phyloP scores from a whole-genome alignment of 2,113 vertebrate species.

The Diphyllodes magnificus region DNA sequence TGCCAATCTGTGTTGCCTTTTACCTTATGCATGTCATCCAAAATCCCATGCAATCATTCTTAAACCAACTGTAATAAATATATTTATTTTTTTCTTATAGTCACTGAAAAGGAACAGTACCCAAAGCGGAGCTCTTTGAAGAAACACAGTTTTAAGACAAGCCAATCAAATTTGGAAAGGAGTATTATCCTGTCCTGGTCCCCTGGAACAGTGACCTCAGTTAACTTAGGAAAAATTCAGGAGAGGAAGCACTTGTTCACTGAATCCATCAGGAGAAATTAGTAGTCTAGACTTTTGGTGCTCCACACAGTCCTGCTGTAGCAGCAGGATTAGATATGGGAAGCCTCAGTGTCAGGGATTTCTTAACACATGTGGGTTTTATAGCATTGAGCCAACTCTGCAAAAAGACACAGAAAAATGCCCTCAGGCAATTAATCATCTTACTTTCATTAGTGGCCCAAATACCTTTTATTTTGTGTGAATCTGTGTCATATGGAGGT shows the following conservation, averaged over 20 bases:
- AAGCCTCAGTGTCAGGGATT: background rate
- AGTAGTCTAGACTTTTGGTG: background rate
- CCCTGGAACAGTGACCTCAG: background rate
- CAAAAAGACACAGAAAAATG: background rate
- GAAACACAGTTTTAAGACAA: background rate
- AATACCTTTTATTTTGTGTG: background rate
- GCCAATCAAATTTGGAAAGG: background rate
- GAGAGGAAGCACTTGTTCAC: background rate
- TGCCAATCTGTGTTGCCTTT: background rate
- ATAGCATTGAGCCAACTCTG: background rate
- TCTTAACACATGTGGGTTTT: background rate
- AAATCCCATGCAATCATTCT: background rate
- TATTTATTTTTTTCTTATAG: background rate
- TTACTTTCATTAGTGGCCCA: background rate
- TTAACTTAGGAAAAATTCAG: background rate
- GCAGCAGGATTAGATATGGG: background rate
- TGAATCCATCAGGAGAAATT: background rate
- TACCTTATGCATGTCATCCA: background rate
- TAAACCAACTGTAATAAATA: background rate
- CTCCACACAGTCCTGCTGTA: background rate
- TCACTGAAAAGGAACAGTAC: background rate
- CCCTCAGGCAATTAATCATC: background rate
- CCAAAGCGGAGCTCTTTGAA: background rate
- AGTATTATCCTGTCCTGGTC: background rate
- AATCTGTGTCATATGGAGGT: background rate